These are phyloP conservation scores for Nemopilema nomurai DNA, from an alignment of 30 jellyfish, hydroid and myxozoan species.

Conservation along the genomic window DNA sequence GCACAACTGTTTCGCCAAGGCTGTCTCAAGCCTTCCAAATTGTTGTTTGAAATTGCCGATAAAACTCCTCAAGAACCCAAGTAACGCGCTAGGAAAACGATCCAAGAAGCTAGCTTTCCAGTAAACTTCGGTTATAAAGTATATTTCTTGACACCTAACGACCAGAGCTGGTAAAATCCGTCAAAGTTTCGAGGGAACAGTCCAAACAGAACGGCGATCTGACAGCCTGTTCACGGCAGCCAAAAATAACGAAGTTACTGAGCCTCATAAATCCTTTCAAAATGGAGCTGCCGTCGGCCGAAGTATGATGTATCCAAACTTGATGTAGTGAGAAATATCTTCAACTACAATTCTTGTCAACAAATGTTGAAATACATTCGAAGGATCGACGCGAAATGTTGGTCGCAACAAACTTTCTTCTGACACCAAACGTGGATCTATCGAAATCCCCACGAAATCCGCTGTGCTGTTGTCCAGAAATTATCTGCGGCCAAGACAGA, in stretches of 20 bases:
- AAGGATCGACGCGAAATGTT: not conserved
- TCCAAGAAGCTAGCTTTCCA: not conserved
- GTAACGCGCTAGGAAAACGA: not conserved
- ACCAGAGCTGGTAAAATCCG: not conserved
- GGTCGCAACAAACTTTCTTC: not conserved
- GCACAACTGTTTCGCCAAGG: not conserved
- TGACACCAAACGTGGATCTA: not conserved
- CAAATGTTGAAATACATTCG: not conserved
- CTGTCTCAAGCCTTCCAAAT: not conserved
- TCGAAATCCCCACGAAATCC: not conserved
- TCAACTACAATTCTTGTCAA: not conserved
- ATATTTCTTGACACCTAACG: not conserved
- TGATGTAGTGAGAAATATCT: not conserved
- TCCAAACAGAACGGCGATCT: not conserved
- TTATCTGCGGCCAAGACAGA: slow-evolving; percentile 25
- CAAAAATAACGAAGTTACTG: not conserved
- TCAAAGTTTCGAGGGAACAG: not conserved
- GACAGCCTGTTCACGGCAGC: slow-evolving; percentile 25
- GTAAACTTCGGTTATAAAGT: not conserved
- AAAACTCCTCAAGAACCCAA: not conserved
- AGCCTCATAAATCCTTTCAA: slow-evolving; percentile 38
- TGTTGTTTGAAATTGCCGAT: not conserved
- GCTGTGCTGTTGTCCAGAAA: slow-evolving; percentile 1
- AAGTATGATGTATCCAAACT: not conserved
- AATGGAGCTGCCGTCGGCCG: not conserved